These are phyloP conservation scores for Cephonodes hylas DNA, from an alignment of 2,888 invertebrate genomes.

Conservation along the genomic window DNA sequence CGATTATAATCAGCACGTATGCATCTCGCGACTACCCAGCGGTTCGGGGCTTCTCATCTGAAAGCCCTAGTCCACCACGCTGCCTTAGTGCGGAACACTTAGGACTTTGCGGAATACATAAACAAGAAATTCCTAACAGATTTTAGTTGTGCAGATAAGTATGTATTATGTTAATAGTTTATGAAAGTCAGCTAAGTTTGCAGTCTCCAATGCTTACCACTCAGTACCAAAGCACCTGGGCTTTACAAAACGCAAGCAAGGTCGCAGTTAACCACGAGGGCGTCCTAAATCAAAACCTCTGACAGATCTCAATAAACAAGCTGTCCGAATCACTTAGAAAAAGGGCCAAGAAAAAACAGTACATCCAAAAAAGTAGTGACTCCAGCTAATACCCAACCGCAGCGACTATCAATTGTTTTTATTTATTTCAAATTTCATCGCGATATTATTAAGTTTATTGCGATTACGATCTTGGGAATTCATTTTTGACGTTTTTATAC, in stretches of 20 bases:
- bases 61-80: too few relatives aligned
- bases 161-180: too few relatives aligned
- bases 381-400: conserved; percentile 63
- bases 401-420: conserved; percentile 62
- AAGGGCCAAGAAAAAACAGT: conserved; percentile 23
- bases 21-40: too few relatives aligned
- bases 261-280: not conserved
- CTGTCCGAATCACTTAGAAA: conserved; percentile 15
- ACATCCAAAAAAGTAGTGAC: conserved; percentile 29
- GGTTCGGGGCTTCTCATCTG: too few relatives aligned
- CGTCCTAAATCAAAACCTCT: conserved; percentile 3
- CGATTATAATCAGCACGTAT: too few relatives aligned
- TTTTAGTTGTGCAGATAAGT: too few relatives aligned
- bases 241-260: not conserved
- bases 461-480: conserved; percentile 79
- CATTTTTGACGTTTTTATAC: conserved; percentile 79
- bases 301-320: conserved; percentile 9
- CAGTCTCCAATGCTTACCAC: too few relatives aligned
- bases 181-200: too few relatives aligned
- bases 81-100: too few relatives aligned
- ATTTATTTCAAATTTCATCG: conserved; percentile 77
- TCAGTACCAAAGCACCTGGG: not conserved
- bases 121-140: too few relatives aligned
- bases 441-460: conserved; percentile 77
- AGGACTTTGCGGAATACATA: too few relatives aligned